phyloP scores from a whole-genome alignment of 1,140 invertebrate genomes.

The Dolichoris vasculosae region DNA sequence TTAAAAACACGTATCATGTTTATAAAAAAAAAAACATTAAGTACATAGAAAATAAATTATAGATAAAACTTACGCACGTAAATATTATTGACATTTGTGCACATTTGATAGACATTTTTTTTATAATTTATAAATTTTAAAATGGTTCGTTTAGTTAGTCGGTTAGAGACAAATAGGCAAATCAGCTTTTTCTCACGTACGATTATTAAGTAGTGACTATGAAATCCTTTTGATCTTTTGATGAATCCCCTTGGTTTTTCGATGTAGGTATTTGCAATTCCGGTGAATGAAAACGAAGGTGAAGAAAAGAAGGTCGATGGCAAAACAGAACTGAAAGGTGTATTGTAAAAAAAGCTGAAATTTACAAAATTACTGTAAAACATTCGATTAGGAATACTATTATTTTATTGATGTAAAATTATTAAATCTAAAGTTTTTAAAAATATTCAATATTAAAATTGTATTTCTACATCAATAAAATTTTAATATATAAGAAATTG shows the following conservation, averaged over 20 bases:
- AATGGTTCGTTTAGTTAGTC: constrained; percentile 55
- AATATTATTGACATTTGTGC: not conserved
- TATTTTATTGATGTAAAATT: constrained; percentile 32
- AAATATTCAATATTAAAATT: constrained; percentile 1
- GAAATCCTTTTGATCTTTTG: constrained; percentile 40
- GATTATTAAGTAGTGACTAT: not conserved
- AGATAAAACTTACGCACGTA: not conserved
- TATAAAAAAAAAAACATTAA: not conserved
- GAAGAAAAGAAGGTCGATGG: constrained; percentile 39
- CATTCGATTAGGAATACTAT: constrained; percentile 6
- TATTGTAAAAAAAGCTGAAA: constrained; percentile 43
- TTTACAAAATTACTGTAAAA: constrained; percentile 43
- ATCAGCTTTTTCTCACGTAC: constrained; percentile 39
- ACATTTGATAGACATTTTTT: constrained; percentile 31
- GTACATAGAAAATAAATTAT: constrained; percentile 5
- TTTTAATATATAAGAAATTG: constrained; percentile 27
- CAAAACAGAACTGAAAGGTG: constrained; percentile 32
- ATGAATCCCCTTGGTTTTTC: constrained; percentile 35
- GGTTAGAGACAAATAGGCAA: constrained; percentile 54
- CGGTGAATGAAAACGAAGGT: constrained; percentile 36
- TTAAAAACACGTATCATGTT: constrained; percentile 1
- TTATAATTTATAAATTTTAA: constrained; percentile 53
- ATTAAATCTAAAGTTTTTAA: not conserved
- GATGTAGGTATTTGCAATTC: constrained; percentile 31
- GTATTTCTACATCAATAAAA: constrained; percentile 23